Conservation (phyloP, 2,888 invertebrate genomes). For the Ceraclea dissimilis region DNA sequence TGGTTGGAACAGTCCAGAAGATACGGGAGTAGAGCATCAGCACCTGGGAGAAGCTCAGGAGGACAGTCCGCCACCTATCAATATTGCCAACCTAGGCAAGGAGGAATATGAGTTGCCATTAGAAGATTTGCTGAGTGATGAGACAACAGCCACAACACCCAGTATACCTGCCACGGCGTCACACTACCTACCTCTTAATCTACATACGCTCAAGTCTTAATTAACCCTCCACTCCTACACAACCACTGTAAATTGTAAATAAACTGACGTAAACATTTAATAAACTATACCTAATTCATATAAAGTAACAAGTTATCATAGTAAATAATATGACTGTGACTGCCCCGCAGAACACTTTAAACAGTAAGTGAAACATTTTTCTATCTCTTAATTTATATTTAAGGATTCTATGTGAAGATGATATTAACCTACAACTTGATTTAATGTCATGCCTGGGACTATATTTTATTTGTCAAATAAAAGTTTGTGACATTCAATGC, state of each 20-base stretch:
- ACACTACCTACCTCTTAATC: conserved; percentile 10
- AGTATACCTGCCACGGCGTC: conserved; percentile 20
- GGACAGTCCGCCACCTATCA: conserved; percentile 19
- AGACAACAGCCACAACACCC: conserved; percentile 35
- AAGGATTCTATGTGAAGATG: too few relatives aligned
- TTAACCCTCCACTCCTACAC: background rate
- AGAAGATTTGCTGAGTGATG: conserved; percentile 34
- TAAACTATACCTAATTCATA: too few relatives aligned
- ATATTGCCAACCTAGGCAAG: conserved; percentile 40
- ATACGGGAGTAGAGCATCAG: background rate
- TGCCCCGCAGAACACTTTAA: too few relatives aligned
- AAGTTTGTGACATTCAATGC: too few relatives aligned
- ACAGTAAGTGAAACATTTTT: too few relatives aligned
- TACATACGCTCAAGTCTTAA: conserved; percentile 10
- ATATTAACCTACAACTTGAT: too few relatives aligned
- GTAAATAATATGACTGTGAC: too few relatives aligned
- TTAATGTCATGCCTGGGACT: too few relatives aligned
- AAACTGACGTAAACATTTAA: too few relatives aligned
- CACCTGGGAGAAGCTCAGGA: background rate
- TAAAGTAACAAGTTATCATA: background rate
- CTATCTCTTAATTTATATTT: too few relatives aligned
- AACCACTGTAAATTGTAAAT: background rate
- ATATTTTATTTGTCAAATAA: too few relatives aligned
- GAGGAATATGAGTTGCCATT: conserved; percentile 9
- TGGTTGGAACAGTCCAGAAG: conserved; percentile 40